Conservation (phyloP, 2,113 vertebrate species). For the Mellivora capensis region DNA sequence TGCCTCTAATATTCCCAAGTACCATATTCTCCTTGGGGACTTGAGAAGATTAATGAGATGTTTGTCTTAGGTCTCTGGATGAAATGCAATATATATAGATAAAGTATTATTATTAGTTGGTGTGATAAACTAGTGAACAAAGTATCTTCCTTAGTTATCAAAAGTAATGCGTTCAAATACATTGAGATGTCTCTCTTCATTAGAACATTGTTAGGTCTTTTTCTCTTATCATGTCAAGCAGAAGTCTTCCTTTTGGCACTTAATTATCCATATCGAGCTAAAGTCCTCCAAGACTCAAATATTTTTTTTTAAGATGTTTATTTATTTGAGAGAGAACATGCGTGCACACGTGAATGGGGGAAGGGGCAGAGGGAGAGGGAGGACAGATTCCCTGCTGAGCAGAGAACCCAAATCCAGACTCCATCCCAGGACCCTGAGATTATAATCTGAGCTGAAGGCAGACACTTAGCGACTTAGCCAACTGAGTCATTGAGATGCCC, state of each 20-base stretch:
- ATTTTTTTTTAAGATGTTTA: background rate
- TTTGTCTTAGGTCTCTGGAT: background rate
- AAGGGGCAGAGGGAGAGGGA: background rate
- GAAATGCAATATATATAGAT: background rate
- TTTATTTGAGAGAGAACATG: background rate
- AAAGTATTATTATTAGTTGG: slow-evolving; percentile 34
- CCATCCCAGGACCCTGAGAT: background rate
- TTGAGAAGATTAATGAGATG: slow-evolving; percentile 4
- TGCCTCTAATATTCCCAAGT: slow-evolving; percentile 31
- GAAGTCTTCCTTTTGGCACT: background rate
- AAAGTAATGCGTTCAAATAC: slow-evolving; percentile 37
- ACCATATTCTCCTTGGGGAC: background rate
- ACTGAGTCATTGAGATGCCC: background rate
- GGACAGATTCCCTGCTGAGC: background rate
- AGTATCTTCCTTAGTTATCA: slow-evolving; percentile 20
- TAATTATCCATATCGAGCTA: background rate
- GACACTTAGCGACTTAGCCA: background rate
- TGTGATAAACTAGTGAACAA: slow-evolving; percentile 37
- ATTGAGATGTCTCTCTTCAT: slow-evolving; percentile 7
- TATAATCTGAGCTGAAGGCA: background rate
- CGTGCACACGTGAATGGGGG: background rate
- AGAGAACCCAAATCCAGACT: background rate
- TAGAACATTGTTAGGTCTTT: slow-evolving; percentile 27
- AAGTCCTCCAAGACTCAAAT: background rate
- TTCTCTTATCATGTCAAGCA: background rate